These are phyloP conservation scores for Aspidapion aeneum DNA, from an alignment of 2,888 invertebrate genomes.

Conservation along the genomic window DNA sequence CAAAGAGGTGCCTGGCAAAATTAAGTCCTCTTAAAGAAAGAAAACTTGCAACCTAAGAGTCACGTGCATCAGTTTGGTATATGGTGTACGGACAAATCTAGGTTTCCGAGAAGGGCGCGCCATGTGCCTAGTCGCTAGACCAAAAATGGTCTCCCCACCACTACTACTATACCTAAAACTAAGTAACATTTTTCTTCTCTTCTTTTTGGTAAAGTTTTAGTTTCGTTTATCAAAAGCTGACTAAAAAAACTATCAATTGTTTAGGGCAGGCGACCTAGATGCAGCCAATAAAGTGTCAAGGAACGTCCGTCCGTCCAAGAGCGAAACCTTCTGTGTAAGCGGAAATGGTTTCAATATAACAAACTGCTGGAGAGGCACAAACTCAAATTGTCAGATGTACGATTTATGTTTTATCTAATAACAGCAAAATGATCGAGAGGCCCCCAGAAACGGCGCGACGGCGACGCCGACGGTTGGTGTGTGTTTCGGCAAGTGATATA, in stretches of 20 bases:
- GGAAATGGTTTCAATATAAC: neutral
- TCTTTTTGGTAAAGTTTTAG: neutral
- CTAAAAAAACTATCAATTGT: neutral
- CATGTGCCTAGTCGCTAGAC: no score
- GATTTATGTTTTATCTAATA: conserved; percentile 26
- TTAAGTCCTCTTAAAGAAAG: no score
- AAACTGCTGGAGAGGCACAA: neutral
- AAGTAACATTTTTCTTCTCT: neutral
- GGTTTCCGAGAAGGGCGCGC: no score
- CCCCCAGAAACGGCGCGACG: neutral
- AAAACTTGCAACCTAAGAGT: no score
- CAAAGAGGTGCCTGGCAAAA: no score
- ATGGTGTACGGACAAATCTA: no score
- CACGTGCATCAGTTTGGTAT: no score
- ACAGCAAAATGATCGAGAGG: conserved; percentile 23
- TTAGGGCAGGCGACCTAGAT: no score
- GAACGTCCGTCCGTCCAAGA: no score
- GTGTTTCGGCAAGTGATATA: conserved; percentile 34
- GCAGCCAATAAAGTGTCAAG: no score
- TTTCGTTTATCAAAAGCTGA: neutral
- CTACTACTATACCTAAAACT: neutral
- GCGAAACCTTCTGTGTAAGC: neutral
- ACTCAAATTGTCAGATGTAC: conserved; percentile 15
- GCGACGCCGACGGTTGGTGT: conserved; percentile 5
- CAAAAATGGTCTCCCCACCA: neutral